Evolutionary conservation across 2,113 vertebrate genomes (phyloP).

Genomic region (Phainopepla nitens): DNA sequence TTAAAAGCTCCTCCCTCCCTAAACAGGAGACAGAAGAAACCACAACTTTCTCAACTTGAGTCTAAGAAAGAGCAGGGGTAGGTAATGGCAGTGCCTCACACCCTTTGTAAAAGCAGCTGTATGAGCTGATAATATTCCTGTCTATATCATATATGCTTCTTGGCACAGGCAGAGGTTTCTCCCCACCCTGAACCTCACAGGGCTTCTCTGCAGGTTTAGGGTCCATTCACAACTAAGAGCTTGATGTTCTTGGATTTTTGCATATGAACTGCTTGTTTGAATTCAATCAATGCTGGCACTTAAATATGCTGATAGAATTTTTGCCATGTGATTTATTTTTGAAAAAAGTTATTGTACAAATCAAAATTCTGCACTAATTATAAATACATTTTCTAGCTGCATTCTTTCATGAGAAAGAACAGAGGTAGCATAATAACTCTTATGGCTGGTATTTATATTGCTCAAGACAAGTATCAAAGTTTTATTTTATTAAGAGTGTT

Average conservation of each 20-base stretch:
- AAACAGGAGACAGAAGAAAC: background rate
- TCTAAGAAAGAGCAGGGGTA: background rate
- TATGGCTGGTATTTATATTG: background rate
- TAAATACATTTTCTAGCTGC: background rate
- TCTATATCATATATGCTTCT: background rate
- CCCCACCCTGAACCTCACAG: background rate
- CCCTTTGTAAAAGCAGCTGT: background rate
- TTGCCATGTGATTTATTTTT: background rate
- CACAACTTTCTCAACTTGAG: background rate
- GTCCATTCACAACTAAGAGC: background rate
- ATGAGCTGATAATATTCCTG: background rate
- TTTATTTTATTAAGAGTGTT: slow-evolving; percentile 26
- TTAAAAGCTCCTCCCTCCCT: background rate
- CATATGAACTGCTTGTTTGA: background rate
- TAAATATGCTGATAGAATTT: background rate
- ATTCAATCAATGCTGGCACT: background rate
- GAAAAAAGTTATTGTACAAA: background rate
- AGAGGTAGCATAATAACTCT: background rate
- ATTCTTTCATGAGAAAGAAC: background rate
- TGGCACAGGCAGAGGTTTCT: background rate
- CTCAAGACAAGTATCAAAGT: background rate
- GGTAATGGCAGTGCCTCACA: background rate
- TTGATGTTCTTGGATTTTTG: background rate
- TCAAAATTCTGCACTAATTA: background rate
- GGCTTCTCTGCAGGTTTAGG: background rate